phyloP scores from a whole-genome alignment of 2,797 vertebrate species.

The Halcyon chelicuti region DNA sequence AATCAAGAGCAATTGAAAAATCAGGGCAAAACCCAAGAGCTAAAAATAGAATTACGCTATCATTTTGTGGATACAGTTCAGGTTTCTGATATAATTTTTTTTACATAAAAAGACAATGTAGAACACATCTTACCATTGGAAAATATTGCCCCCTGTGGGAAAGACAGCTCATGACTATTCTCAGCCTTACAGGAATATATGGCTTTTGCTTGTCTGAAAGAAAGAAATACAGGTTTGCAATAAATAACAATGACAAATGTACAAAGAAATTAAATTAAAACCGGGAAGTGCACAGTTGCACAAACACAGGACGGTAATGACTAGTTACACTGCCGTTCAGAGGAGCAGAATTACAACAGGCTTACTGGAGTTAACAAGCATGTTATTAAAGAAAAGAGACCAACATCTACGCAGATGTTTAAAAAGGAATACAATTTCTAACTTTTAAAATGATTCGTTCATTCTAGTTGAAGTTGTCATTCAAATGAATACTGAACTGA shows the following conservation, averaged over 20 bases:
- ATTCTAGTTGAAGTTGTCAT: background rate
- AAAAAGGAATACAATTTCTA: background rate
- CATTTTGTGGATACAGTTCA: constrained; percentile 22
- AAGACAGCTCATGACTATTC: constrained; percentile 95
- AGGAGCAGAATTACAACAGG: background rate
- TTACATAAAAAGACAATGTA: constrained; percentile 8
- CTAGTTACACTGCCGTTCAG: background rate
- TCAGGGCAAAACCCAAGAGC: background rate
- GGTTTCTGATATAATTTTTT: background rate
- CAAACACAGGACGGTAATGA: background rate
- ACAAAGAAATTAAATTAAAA: background rate
- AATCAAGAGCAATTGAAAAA: background rate
- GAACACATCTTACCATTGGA: constrained; percentile 88
- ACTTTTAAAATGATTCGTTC: background rate
- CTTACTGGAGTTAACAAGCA: background rate
- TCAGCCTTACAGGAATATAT: constrained; percentile 96
- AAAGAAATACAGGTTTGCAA: background rate
- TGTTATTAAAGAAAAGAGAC: background rate
- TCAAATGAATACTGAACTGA: background rate
- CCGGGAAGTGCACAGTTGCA: background rate
- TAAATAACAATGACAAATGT: background rate
- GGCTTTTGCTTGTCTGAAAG: constrained; percentile 91
- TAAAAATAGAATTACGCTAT: background rate
- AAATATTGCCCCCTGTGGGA: constrained; percentile 94
- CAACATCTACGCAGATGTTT: background rate